Evolutionary conservation across 1,140 invertebrate species (phyloP), one percentile per base, ranked within the genome.

Genomic region (Homalodisca vitripennis): DNA sequence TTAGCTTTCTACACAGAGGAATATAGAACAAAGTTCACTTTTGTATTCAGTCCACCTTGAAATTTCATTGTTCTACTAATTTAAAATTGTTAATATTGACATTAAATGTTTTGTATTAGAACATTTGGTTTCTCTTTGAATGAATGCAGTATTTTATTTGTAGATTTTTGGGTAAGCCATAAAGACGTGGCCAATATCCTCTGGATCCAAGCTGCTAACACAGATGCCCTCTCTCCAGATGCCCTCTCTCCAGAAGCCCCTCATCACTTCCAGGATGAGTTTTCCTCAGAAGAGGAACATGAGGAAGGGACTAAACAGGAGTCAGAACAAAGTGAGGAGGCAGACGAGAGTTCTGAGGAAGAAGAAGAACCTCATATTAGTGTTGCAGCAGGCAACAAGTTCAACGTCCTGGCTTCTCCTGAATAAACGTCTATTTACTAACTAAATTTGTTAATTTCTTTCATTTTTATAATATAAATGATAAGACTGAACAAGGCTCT

Each of bases 171-270:
- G 82, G 79, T 83, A 74, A 78, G 72, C 3, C 84, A 87, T 77
- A 77, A 83, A 6, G 86, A 88, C 70, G 75, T 87, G 3, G 82
- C 86, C 71, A 81, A 79, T 64, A 81, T 90, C 0, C 81, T 81
- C 70, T 88, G 86, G 86, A 86, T 89, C 65, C 86, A 88, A 78
- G 87, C 86, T 13, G 77, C 81, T 60, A 82, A 73, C 24, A 73
- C 79, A 31, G 77, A 74, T 12, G n/a, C n/a, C n/a, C 75, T 76
- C 0, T 69, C 63, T n/a, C 2, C 1, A 2, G 32, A 27, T 22
- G 32, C 20, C 6, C 75, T 76, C 0, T 69, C 63, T n/a, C 2
- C 1, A 2, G 32, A 27, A 13, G 32, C 20, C 6, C 32, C 32
- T 41, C 41, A 46, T 22, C 31, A 27, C 22, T 26, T 47, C 10